Evolutionary conservation across 2,113 vertebrate species (phyloP).

Genomic region (Calidris pugnax): DNA sequence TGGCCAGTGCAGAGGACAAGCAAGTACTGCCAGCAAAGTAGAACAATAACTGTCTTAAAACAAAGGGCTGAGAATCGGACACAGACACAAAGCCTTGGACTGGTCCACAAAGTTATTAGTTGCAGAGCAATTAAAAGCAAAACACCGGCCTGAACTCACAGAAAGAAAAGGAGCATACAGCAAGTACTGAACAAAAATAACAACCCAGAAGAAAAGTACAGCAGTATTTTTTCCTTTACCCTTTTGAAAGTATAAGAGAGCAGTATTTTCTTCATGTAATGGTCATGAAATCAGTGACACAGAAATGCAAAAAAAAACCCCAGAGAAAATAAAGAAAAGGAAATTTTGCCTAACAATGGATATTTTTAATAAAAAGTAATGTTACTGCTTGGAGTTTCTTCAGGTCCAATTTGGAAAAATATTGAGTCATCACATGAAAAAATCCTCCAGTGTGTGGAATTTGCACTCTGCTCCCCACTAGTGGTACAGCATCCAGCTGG

Average conservation of each 20-base stretch:
- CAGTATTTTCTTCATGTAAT: background rate
- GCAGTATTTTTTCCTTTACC: background rate
- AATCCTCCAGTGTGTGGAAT: accelerated
- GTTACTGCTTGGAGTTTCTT: background rate
- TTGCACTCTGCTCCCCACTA: background rate
- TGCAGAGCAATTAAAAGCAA: background rate
- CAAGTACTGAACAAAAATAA: background rate
- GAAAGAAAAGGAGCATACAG: background rate
- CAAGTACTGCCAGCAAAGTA: background rate
- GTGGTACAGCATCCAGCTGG: background rate
- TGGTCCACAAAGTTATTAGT: background rate
- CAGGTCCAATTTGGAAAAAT: background rate
- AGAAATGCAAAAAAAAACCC: background rate
- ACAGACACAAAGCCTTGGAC: background rate
- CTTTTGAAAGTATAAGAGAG: background rate
- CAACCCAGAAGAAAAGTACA: background rate
- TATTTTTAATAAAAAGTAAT: background rate
- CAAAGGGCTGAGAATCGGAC: background rate
- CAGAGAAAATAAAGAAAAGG: background rate
- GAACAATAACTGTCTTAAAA: background rate
- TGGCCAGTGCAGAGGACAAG: background rate
- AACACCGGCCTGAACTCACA: background rate
- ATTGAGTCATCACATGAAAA: background rate
- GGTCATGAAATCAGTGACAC: background rate
- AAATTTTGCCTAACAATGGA: background rate